These are phyloP conservation scores for Zophobas morio DNA, from an alignment of 1,140 invertebrate species.

Conservation along the genomic window DNA sequence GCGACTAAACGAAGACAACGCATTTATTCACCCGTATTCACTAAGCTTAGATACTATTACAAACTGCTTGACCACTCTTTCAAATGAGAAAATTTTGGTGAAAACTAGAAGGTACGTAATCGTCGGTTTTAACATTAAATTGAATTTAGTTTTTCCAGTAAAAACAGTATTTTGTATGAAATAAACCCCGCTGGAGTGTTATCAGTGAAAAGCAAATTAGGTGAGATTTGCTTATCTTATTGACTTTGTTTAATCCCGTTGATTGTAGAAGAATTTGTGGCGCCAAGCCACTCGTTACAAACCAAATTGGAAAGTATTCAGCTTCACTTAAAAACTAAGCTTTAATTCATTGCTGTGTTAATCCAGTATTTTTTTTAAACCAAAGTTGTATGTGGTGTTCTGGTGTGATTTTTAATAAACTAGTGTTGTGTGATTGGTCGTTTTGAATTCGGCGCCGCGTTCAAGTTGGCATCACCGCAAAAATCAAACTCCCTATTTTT, in stretches of 20 bases:
- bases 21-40: conserved; percentile 73
- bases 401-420: conserved; percentile 37
- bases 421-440: conserved; percentile 1
- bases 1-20: conserved; percentile 61
- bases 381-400: conserved; percentile 11
- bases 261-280: conserved; percentile 25
- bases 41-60: conserved; percentile 72
- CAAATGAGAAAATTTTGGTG: conserved; percentile 59
- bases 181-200: conserved; percentile 46
- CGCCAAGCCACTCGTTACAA: background rate
- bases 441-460: conserved; percentile 8
- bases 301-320: conserved; percentile 21
- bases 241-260: background rate
- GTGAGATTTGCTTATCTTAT: conserved; percentile 41
- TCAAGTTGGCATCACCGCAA: conserved; percentile 8
- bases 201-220: conserved; percentile 48
- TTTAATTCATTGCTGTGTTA: conserved; percentile 7
- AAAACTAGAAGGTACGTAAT: conserved; percentile 65
- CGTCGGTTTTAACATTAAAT: conserved; percentile 44
- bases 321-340: conserved; percentile 39
- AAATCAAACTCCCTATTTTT: conserved; percentile 37
- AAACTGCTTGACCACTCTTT: conserved; percentile 68
- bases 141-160: conserved; percentile 50
- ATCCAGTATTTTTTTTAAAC: background rate
- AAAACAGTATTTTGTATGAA: conserved; percentile 50